These are phyloP conservation scores for Galendromus occidentalis DNA, from an alignment of 1,140 invertebrate species.

Conservation along the genomic window DNA sequence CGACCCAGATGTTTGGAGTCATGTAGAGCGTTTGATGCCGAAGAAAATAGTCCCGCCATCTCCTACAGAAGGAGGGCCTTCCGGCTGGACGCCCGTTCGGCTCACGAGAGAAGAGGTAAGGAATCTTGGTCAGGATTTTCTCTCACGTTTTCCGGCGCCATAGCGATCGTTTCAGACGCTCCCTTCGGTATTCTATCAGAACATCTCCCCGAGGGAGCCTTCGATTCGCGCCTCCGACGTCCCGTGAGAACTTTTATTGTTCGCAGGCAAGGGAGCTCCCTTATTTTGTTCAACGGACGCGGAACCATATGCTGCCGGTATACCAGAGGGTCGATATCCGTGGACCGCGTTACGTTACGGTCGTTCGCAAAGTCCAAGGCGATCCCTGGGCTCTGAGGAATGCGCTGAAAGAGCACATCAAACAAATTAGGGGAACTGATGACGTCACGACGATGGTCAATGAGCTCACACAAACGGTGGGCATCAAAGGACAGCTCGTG, in stretches of 20 bases:
- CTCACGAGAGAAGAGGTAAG: background rate
- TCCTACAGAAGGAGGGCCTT: background rate
- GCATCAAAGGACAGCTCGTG: background rate
- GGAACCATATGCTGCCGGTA: slow-evolving; percentile 20
- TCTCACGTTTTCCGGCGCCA: background rate
- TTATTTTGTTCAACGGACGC: slow-evolving; percentile 20
- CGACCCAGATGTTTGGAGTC: background rate
- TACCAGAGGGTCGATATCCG: slow-evolving; percentile 14
- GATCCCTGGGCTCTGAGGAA: background rate
- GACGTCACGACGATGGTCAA: background rate
- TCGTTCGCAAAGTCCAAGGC: background rate
- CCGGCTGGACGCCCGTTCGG: background rate
- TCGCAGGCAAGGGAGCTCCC: slow-evolving; percentile 14
- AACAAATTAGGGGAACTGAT: background rate
- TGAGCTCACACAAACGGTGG: background rate
- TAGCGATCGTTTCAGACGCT: too few relatives aligned
- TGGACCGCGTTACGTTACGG: background rate
- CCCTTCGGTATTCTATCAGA: too few relatives aligned
- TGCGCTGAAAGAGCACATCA: background rate
- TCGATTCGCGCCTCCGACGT: too few relatives aligned
- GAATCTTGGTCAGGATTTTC: background rate
- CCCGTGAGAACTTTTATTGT: too few relatives aligned
- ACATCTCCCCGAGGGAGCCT: too few relatives aligned
- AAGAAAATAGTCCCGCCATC: background rate
- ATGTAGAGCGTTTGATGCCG: background rate